These are phyloP conservation scores for Drosophila gunungcola DNA, from an alignment of 1,140 invertebrate genomes.

Conservation along the genomic window DNA sequence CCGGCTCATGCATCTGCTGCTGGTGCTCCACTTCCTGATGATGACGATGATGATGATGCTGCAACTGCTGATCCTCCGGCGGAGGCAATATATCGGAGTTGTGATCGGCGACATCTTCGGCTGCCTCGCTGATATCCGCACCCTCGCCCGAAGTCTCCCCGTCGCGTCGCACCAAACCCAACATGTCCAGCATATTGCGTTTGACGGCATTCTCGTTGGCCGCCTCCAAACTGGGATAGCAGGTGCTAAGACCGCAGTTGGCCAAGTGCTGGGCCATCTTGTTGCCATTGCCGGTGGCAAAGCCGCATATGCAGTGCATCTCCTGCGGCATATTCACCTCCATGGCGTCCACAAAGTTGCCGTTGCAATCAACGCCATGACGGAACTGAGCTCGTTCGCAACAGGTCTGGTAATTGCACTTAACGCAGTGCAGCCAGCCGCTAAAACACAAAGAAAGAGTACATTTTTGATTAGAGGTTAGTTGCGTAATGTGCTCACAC, in stretches of 20 bases:
- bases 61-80: constrained; percentile 22
- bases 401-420: constrained; percentile 91
- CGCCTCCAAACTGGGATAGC: constrained; percentile 87
- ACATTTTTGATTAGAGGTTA: neutral
- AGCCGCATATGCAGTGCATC: constrained; percentile 91
- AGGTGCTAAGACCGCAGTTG: constrained; percentile 87
- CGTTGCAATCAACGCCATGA: constrained; percentile 88
- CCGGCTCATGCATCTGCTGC: constrained; percentile 36
- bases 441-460: constrained; percentile 84
- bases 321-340: constrained; percentile 86
- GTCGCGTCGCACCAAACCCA: constrained; percentile 85
- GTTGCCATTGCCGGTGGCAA: constrained; percentile 88
- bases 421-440: constrained; percentile 89
- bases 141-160: constrained; percentile 72
- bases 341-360: constrained; percentile 84
- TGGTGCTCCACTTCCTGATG: constrained; percentile 20
- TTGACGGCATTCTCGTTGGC: constrained; percentile 87
- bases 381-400: constrained; percentile 90
- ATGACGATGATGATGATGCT: constrained; percentile 23
- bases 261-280: constrained; percentile 88
- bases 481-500: neutral
- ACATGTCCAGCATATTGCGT: constrained; percentile 86
- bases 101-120: constrained; percentile 38
- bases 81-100: constrained; percentile 29
- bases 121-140: constrained; percentile 50